phyloP scores from a whole-genome alignment of 2,888 invertebrate species.

The Neelides folsomi region DNA sequence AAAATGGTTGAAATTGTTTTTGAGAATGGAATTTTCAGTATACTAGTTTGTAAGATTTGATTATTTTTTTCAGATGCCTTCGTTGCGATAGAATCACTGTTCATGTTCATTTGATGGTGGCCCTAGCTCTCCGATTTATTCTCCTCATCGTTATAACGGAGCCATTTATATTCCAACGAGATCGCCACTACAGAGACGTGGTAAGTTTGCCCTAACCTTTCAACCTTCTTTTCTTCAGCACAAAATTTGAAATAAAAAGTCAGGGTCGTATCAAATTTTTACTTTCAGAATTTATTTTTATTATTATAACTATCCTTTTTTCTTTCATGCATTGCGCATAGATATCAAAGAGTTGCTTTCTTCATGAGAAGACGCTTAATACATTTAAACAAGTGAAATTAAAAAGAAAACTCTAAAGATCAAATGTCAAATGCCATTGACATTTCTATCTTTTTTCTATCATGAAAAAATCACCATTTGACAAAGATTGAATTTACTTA shows the following conservation, averaged over 20 bases:
- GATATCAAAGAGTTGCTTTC: too few relatives aligned
- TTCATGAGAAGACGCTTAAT: too few relatives aligned
- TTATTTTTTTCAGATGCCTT: constrained; percentile 7
- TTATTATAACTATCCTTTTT: not conserved
- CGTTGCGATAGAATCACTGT: constrained; percentile 14
- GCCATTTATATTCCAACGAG: constrained; percentile 37
- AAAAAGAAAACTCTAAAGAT: too few relatives aligned
- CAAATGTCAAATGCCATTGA: too few relatives aligned
- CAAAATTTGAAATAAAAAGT: not conserved
- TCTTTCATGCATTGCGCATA: too few relatives aligned
- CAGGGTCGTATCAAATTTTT: not conserved
- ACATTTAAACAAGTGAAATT: too few relatives aligned
- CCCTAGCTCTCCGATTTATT: constrained; percentile 37
- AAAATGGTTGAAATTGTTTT: too few relatives aligned
- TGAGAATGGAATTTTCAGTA: too few relatives aligned
- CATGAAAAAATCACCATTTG: too few relatives aligned
- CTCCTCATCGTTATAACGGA: constrained; percentile 39
- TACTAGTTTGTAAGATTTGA: too few relatives aligned
- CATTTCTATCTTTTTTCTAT: too few relatives aligned
- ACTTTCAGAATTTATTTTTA: not conserved
- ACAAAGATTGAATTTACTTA: too few relatives aligned
- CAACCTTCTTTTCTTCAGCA: not conserved
- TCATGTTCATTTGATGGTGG: constrained; percentile 12
- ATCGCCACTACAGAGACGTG: constrained; percentile 36
- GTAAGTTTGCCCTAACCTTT: constrained; percentile 34